phyloP scores from a whole-genome alignment of 2,113 vertebrate genomes.

The Pelvicachromis taeniatus region DNA sequence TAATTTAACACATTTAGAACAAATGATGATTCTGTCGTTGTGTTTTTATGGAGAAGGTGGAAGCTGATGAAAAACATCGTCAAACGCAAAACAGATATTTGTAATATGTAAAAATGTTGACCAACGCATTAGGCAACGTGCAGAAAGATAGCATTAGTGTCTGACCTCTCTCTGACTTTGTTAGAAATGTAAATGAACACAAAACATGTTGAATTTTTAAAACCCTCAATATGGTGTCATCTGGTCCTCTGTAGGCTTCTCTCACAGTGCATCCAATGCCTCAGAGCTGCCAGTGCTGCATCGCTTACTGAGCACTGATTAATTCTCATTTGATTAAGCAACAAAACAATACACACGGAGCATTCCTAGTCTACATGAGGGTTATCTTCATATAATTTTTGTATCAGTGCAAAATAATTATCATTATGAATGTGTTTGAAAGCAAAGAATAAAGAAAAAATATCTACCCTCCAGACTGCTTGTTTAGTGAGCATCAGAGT shows the following conservation, averaged over 20 bases:
- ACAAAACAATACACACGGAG: background rate
- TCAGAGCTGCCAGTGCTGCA: constrained; percentile 25
- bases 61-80: background rate
- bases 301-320: constrained; percentile 6
- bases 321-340: background rate
- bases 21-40: background rate
- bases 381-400: background rate
- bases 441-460: background rate
- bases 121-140: background rate
- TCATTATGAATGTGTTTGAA: background rate
- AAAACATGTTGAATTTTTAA: constrained; percentile 47
- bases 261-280: constrained; percentile 9
- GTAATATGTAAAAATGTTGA: background rate
- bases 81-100: background rate
- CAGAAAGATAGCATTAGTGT: background rate
- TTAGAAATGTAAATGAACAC: constrained; percentile 28
- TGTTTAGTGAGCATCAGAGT: background rate
- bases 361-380: background rate
- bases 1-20: background rate
- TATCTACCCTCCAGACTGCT: background rate
- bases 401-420: background rate
- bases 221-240: constrained; percentile 51
- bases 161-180: constrained; percentile 43
- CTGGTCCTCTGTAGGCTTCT: constrained; percentile 33
- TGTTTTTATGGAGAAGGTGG: background rate